Evolutionary conservation across 2,888 invertebrate genomes (phyloP).

Genomic region (Augochlorella aurata): DNA sequence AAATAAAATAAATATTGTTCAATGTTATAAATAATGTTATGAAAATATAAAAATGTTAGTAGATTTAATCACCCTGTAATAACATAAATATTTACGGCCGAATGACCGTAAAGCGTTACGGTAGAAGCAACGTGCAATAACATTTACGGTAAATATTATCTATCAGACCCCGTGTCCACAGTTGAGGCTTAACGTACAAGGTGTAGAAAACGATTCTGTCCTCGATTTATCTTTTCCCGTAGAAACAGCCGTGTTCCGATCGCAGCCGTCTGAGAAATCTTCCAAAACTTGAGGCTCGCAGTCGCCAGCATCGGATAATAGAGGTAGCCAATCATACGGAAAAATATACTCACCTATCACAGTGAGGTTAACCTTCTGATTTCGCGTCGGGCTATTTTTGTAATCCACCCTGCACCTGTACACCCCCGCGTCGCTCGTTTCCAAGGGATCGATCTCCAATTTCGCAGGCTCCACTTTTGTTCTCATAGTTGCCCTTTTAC

Average conservation of each 20-base stretch:
- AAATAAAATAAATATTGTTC: too few relatives aligned
- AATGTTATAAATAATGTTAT: too few relatives aligned
- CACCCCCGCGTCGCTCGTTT: conserved; percentile 82
- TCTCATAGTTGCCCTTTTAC: conserved; percentile 81
- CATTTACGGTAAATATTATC: too few relatives aligned
- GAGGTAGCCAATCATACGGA: conserved; percentile 7
- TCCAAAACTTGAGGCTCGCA: not conserved
- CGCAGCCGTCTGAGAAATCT: not conserved
- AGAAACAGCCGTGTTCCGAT: not conserved
- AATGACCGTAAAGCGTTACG: too few relatives aligned
- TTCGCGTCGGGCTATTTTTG: conserved; percentile 83
- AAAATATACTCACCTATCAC: conserved; percentile 82
- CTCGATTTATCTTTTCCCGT: not conserved
- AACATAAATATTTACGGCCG: too few relatives aligned
- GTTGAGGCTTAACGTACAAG: too few relatives aligned
- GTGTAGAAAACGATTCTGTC: not conserved
- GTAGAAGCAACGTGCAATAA: too few relatives aligned
- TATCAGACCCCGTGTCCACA: too few relatives aligned
- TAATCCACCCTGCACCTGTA: conserved; percentile 84
- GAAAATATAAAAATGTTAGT: too few relatives aligned
- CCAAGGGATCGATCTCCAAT: conserved; percentile 81
- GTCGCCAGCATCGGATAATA: not conserved
- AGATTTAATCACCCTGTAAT: too few relatives aligned
- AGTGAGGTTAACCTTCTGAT: conserved; percentile 83
- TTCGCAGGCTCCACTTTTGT: conserved; percentile 82